Evolutionary conservation across 1,140 invertebrate genomes (phyloP), one percentile per base, ranked within the genome.

Genomic region (Sycophaga agraensis): DNA sequence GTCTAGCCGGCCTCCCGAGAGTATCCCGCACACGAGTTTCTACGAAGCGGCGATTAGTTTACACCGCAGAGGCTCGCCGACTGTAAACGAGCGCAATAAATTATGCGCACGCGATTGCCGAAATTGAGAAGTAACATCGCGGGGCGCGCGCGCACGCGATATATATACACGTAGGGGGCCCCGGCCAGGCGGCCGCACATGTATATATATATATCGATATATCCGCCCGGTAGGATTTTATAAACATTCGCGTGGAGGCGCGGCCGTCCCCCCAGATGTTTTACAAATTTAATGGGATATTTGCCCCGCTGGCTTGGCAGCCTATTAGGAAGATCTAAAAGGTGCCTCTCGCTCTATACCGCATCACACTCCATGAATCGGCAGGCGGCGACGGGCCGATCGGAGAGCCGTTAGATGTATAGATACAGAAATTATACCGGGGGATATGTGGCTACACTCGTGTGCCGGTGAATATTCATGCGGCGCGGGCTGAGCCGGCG

Each of bases 311-410:
- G 31, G 21, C 14, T 9, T 16, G n/a, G 12, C 45, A 9, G 19
- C 46, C 55, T 22, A 57, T 57, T 57, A 57, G 4, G 14, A 49
- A 58, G 56, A 58, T 31, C 14, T 58, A 49, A 58, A 58, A 48
- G 22, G 56, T 49, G 45, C 45, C 56, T 57, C 24, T 37, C 16
- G 7, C 14, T 28, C 16, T 31, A 56, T 46, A 22, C 55, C 56
- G 34, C 56, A 37, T 22, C 28, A 48, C 55, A 57, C 56, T 28
- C 28, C 21, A 49, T 58, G 56, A 58, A 49, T 58, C 21, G 16
- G 24, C 19, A 22, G 14, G 21, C 8, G 26, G 16, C n/a, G n/a
- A n/a, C n/a, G n/a, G n/a, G n/a, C n/a, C n/a, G n/a, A n/a, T n/a
- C n/a, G n/a, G n/a, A n/a, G 34, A 24, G 26, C 45, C 45, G 31